These are phyloP conservation scores for Hemithea aestivaria DNA, from an alignment of 2,888 invertebrate species.

Conservation along the genomic window DNA sequence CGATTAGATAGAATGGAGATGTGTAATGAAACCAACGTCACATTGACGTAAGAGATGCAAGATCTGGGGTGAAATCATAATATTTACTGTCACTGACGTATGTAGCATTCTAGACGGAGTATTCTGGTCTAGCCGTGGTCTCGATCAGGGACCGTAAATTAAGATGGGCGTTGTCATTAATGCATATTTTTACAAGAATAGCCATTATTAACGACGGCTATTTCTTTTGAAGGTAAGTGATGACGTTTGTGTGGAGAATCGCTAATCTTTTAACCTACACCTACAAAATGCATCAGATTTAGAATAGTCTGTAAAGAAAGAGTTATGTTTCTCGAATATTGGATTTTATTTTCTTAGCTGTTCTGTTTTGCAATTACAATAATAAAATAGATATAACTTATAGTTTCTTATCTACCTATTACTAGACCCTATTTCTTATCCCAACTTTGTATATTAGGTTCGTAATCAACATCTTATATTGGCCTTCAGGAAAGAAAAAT, in stretches of 20 bases:
- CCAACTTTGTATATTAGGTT: too few relatives aligned
- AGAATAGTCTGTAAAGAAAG: too few relatives aligned
- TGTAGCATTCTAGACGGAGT: conserved; percentile 62
- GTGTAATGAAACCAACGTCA: conserved; percentile 74
- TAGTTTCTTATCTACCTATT: too few relatives aligned
- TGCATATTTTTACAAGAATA: conserved; percentile 7
- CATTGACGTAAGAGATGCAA: conserved; percentile 74
- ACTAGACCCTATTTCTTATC: too few relatives aligned
- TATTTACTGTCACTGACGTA: conserved; percentile 66
- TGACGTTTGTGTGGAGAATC: conserved; percentile 2
- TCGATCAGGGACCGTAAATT: conserved; percentile 19
- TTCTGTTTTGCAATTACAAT: too few relatives aligned
- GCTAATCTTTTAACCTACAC: too few relatives aligned
- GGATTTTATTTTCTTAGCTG: too few relatives aligned
- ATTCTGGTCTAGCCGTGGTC: conserved; percentile 48
- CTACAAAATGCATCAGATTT: too few relatives aligned
- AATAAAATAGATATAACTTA: too few relatives aligned
- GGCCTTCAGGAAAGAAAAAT: too few relatives aligned
- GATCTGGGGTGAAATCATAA: conserved; percentile 71
- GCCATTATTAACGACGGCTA: conserved; percentile 3
- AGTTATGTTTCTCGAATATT: too few relatives aligned
- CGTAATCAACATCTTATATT: too few relatives aligned
- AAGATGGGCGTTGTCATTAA: conserved; percentile 25
- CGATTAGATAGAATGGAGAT: conserved; percentile 48
- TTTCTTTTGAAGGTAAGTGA: conserved; percentile 9